A percentile compares a stretch with the other conserved stretches of the same genome.
phyloP scores from a whole-genome alignment of 2,797 vertebrate genomes.

The Melanotaenia boesemani region DNA sequence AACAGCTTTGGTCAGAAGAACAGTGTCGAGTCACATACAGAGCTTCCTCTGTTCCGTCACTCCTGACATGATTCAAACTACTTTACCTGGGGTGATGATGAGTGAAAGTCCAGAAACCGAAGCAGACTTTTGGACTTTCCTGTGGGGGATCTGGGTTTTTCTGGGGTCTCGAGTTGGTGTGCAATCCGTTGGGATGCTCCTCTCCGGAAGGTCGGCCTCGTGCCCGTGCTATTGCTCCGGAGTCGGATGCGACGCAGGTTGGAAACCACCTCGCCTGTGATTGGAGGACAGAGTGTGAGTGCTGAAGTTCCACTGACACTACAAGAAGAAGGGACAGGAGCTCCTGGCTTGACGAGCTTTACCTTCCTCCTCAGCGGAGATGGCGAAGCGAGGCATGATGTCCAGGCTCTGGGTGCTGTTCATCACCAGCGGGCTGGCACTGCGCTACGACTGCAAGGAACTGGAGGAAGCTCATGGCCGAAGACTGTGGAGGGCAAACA shows the following conservation, averaged over 20 bases:
- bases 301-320: neutral
- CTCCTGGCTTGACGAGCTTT: slow-evolving; percentile 30
- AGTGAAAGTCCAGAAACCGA: too few relatives aligned
- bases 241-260: slow-evolving; percentile 89
- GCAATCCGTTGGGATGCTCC: slow-evolving; percentile 82
- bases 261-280: slow-evolving; percentile 75
- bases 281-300: neutral
- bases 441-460: slow-evolving; percentile 87
- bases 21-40: too few relatives aligned
- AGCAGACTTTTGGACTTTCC: too few relatives aligned
- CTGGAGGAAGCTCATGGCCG: slow-evolving; percentile 89
- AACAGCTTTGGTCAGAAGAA: too few relatives aligned
- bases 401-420: slow-evolving; percentile 90
- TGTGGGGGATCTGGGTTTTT: too few relatives aligned
- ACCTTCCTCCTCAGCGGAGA: slow-evolving; percentile 91
- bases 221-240: slow-evolving; percentile 92
- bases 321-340: neutral
- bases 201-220: slow-evolving; percentile 84
- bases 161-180: too few relatives aligned
- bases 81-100: too few relatives aligned
- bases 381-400: slow-evolving; percentile 89
- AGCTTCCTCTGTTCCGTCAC: too few relatives aligned
- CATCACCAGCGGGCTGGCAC: slow-evolving; percentile 82
- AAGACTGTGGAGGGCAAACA: slow-evolving; percentile 67
- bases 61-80: too few relatives aligned